Evolutionary conservation across 2,113 vertebrate genomes (phyloP).

Genomic region (Kryptolebias marmoratus): DNA sequence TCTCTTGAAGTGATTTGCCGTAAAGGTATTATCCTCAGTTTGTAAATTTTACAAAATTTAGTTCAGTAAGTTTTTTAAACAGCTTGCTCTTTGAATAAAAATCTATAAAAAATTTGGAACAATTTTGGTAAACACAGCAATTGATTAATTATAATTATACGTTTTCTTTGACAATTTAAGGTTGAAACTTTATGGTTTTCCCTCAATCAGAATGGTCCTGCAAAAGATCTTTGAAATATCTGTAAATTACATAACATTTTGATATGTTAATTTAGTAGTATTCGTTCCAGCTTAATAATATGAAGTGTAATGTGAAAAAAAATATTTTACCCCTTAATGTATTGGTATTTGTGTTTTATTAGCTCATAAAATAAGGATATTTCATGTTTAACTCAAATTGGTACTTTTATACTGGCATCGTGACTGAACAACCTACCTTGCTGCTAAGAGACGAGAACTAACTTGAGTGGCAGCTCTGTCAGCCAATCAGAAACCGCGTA

Average conservation of each 20-base stretch:
- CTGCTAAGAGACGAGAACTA: constrained; percentile 30
- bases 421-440: constrained; percentile 78
- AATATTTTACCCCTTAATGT: neutral
- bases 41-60: no score
- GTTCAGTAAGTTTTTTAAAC: no score
- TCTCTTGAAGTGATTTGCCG: no score
- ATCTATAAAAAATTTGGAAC: no score
- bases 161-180: neutral
- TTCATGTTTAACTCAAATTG: constrained; percentile 48
- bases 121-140: no score
- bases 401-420: constrained; percentile 55
- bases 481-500: constrained; percentile 67
- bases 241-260: constrained; percentile 3
- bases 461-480: constrained; percentile 54
- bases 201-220: neutral
- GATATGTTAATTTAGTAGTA: neutral
- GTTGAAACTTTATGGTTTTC: neutral
- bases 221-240: neutral
- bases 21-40: no score
- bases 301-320: neutral
- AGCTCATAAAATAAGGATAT: neutral
- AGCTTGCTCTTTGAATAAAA: no score
- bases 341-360: neutral
- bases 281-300: neutral
- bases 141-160: no score